Evolutionary conservation across 2,797 vertebrate genomes (phyloP).

Genomic region (Geotrypetes seraphini): DNA sequence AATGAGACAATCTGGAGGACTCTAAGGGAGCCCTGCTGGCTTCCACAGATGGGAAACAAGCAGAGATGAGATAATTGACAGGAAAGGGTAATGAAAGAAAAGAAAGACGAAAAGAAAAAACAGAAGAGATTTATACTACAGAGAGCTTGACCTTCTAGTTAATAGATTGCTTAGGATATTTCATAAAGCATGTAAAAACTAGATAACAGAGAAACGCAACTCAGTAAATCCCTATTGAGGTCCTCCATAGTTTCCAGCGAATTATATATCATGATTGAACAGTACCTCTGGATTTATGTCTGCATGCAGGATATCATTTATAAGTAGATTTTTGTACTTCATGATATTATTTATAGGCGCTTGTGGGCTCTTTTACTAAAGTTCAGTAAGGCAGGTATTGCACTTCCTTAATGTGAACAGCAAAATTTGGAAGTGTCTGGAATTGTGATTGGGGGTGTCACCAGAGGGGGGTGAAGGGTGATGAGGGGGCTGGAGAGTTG

Average conservation of each 20-base stretch:
- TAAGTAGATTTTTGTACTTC: too few species aligned
- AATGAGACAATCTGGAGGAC: constrained; percentile 43
- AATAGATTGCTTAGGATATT: constrained; percentile 36
- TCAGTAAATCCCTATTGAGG: constrained; percentile 3
- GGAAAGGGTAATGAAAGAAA: constrained; percentile 45
- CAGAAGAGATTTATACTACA: constrained; percentile 32
- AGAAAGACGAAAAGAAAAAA: constrained; percentile 12
- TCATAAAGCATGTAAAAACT: constrained; percentile 27
- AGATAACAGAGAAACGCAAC: too few species aligned
- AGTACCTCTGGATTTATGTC: too few species aligned
- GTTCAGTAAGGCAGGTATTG: too few species aligned
- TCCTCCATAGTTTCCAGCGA: constrained; percentile 12
- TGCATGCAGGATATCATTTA: too few species aligned
- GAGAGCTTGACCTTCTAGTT: constrained; percentile 42
- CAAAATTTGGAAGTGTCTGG: too few species aligned
- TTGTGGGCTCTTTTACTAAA: too few species aligned
- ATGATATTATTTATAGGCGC: too few species aligned
- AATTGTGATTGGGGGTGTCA: too few species aligned
- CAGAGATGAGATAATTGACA: constrained; percentile 47
- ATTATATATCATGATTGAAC: accelerated
- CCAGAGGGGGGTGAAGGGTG: too few species aligned
- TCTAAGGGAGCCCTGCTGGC: constrained; percentile 35
- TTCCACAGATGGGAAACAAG: constrained; percentile 41
- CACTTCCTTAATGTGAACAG: too few species aligned
- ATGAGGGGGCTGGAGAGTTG: too few species aligned